These are phyloP conservation scores for Chrysolina oricalcia DNA, from an alignment of 2,888 invertebrate genomes.

Conservation along the genomic window DNA sequence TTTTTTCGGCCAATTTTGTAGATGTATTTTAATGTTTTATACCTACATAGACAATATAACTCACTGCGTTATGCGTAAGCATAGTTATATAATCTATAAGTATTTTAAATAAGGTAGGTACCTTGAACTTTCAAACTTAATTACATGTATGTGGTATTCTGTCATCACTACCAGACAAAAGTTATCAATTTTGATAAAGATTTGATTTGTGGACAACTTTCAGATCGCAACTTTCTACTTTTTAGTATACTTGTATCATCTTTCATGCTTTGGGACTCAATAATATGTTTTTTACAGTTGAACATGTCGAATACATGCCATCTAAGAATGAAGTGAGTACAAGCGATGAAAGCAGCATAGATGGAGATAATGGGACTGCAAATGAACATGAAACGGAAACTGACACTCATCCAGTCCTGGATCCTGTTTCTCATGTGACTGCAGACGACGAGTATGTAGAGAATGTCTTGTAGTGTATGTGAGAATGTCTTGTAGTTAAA, in stretches of 20 bases:
- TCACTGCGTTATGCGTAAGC: neutral
- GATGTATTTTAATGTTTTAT: neutral
- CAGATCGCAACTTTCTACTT: neutral
- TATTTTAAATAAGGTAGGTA: neutral
- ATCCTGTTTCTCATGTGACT: neutral
- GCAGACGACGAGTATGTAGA: neutral
- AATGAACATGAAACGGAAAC: neutral
- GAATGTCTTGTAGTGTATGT: neutral
- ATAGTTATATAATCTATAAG: neutral
- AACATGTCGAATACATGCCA: neutral
- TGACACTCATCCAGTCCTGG: neutral
- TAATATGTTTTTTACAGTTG: neutral
- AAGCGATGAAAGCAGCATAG: constrained; percentile 1
- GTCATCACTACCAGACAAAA: neutral
- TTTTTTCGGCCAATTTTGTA: neutral
- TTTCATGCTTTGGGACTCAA: neutral
- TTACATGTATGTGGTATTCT: neutral
- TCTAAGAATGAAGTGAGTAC: neutral
- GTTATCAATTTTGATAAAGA: neutral
- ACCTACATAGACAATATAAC: neutral
- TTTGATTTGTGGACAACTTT: neutral
- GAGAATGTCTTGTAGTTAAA: neutral
- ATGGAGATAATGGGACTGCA: neutral
- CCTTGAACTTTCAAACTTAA: neutral
- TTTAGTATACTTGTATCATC: neutral